These are phyloP conservation scores for Natrix natrix DNA, from an alignment of 2,797 vertebrate species.

Conservation along the genomic window DNA sequence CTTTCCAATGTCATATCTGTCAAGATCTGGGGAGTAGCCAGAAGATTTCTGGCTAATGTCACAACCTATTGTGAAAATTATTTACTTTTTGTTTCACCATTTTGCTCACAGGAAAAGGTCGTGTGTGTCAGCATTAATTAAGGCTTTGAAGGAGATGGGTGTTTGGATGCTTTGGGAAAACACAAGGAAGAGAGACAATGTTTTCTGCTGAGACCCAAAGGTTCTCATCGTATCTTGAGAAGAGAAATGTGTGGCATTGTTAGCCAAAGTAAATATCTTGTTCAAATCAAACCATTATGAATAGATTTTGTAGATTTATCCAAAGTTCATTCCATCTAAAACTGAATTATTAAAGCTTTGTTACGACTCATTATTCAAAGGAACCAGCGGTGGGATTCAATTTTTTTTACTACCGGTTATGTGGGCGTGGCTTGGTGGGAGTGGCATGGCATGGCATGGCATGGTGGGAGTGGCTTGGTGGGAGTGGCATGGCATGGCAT, in stretches of 20 bases:
- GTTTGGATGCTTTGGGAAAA: slow-evolving; percentile 54
- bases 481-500: too few species aligned
- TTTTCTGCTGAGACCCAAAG: slow-evolving; percentile 48
- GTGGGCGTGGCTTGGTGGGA: too few species aligned
- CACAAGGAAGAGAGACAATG: neutral
- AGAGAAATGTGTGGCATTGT: neutral
- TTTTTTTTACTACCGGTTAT: too few species aligned
- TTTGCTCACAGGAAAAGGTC: slow-evolving; percentile 61
- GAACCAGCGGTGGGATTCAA: too few species aligned
- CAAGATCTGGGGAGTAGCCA: slow-evolving; percentile 45
- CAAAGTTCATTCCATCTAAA: neutral
- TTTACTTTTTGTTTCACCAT: slow-evolving; percentile 47
- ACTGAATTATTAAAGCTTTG: neutral
- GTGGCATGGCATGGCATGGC: too few species aligned
- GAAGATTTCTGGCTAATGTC: slow-evolving; percentile 45
- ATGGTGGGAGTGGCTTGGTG: too few species aligned
- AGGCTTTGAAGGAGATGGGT: slow-evolving; percentile 62
- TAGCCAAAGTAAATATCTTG: neutral
- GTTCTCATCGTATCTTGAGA: slow-evolving; percentile 9
- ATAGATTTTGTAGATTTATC: neutral
- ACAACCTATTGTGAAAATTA: slow-evolving; percentile 42
- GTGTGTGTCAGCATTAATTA: slow-evolving; percentile 64
- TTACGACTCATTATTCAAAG: neutral
- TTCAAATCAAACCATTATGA: neutral
- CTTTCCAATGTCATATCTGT: slow-evolving; percentile 47